These are phyloP conservation scores for Leistus spinibarbis DNA, from an alignment of 2,888 invertebrate genomes.

Conservation along the genomic window DNA sequence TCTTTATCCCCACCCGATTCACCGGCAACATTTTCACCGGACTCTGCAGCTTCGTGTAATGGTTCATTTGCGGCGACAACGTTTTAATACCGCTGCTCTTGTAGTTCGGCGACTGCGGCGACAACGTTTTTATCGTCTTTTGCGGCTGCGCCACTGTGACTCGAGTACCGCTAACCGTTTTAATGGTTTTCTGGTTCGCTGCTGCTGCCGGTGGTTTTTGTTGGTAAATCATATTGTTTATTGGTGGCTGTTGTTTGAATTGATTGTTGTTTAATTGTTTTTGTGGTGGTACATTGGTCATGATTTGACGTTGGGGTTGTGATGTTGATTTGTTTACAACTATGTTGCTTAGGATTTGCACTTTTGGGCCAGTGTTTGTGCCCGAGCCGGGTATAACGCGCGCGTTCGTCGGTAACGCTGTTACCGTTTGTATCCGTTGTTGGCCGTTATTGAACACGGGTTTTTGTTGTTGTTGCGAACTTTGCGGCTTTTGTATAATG, in stretches of 20 bases:
- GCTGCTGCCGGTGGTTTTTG: background rate
- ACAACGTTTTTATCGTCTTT: slow-evolving; percentile 49
- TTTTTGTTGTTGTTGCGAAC: background rate
- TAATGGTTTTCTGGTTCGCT: background rate
- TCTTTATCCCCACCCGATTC: slow-evolving; percentile 51
- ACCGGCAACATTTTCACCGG: slow-evolving; percentile 47
- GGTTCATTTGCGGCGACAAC: slow-evolving; percentile 51
- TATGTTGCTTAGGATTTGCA: slow-evolving; percentile 55
- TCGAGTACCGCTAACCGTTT: background rate
- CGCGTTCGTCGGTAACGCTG: slow-evolving; percentile 6
- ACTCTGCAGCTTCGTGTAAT: slow-evolving; percentile 19
- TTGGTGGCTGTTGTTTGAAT: background rate
- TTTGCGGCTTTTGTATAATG: slow-evolving; percentile 13
- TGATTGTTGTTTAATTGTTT: slow-evolving; percentile 9
- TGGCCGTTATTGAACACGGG: slow-evolving; percentile 50
- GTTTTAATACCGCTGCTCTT: slow-evolving; percentile 52
- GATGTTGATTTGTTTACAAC: slow-evolving; percentile 44
- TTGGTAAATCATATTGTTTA: background rate
- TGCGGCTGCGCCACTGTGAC: slow-evolving; percentile 1
- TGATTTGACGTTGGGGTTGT: slow-evolving; percentile 19
- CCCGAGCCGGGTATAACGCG: slow-evolving; percentile 1
- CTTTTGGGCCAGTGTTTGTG: slow-evolving; percentile 44
- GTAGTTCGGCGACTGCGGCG: slow-evolving; percentile 45
- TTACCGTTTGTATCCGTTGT: slow-evolving; percentile 42
- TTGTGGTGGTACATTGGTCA: background rate